phyloP scores from a whole-genome alignment of 2,113 vertebrate species.

The Centropristis striata region DNA sequence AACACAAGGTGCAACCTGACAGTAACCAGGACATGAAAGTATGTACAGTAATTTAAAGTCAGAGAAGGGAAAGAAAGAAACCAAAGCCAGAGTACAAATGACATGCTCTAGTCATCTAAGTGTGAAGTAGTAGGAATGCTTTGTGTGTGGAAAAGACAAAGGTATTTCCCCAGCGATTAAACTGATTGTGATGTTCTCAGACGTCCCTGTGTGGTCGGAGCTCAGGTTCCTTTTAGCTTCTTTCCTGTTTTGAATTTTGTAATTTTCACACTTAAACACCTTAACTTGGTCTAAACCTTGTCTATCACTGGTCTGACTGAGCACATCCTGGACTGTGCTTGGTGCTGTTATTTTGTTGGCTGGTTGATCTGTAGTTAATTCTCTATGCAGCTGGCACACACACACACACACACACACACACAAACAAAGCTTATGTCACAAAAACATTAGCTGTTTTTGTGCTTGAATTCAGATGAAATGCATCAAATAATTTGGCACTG shows the following conservation, averaged over 20 bases:
- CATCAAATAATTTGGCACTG: neutral
- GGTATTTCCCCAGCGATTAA: neutral
- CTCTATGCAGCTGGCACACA: neutral
- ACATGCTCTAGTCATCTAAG: neutral
- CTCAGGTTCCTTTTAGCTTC: neutral
- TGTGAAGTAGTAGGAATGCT: slow-evolving; percentile 5
- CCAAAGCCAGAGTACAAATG: slow-evolving; percentile 15
- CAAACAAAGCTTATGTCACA: neutral
- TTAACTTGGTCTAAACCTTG: slow-evolving; percentile 13
- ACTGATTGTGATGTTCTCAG: neutral
- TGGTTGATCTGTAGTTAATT: slow-evolving; percentile 35
- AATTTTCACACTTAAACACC: slow-evolving; percentile 29
- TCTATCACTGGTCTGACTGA: slow-evolving; percentile 3
- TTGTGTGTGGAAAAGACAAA: slow-evolving; percentile 9
- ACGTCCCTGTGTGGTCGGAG: neutral
- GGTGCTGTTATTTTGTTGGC: slow-evolving; percentile 26
- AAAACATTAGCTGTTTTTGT: neutral
- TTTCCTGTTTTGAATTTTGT: slow-evolving; percentile 23
- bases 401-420: neutral
- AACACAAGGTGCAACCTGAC: slow-evolving; percentile 43
- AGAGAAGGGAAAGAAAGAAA: slow-evolving; percentile 56
- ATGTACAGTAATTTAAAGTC: slow-evolving; percentile 36
- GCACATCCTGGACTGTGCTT: slow-evolving; percentile 30
- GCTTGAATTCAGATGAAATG: neutral
- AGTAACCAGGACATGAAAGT: slow-evolving; percentile 61